Evolutionary conservation across 2,113 vertebrate species (phyloP), one percentile per base, ranked within the genome.

Genomic region (Prunella fulvescens): DNA sequence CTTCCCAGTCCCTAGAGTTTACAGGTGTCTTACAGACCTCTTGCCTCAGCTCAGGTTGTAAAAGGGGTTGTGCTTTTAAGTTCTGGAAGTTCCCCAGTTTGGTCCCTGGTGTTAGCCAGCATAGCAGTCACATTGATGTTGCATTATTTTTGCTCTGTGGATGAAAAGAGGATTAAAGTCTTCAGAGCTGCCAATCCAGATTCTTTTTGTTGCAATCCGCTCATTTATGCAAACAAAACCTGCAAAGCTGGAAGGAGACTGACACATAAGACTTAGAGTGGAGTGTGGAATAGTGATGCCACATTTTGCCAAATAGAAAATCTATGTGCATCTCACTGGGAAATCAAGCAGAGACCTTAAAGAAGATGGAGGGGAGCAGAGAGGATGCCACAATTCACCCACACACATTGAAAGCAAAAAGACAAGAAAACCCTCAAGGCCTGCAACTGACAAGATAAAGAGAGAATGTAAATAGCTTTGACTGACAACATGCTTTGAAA

Each of bases 181-280:
- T 81, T 94, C 77, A 81, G 73, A 84, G 78, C 65, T 91, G 69
- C 69, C 57, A 54, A 35, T 91, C 44, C 84, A 79, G 78, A 89
- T 83, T 51, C 73, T 87, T 95, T 87, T 47, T 60, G 69, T 87
- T 93, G 29, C 84, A 79, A 39, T 79, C n/a, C 2, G 0, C 53
- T 90, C 84, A 60, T 84, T 91, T 96, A 81, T 79, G 65, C 64
- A 87, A 92, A 94, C 84, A 92, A 90, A 92, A 81, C 80, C 81
- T 45, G 28, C 54, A 84, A 92, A 96, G 60, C 81, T 84, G 69
- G 84, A 74, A 74, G 24, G 69, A 84, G 77, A 74, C 51, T 47
- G 42, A 58, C 28, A 5, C 11, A 3, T 86, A 39, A 81, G 69
- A 39, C 80, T 93, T 57, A 56, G 64, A 66, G 69, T 5, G 2